Base-by-base conservation (phyloP, 2,113 vertebrate genomes). In the Aptenodytes forsteri region DNA sequence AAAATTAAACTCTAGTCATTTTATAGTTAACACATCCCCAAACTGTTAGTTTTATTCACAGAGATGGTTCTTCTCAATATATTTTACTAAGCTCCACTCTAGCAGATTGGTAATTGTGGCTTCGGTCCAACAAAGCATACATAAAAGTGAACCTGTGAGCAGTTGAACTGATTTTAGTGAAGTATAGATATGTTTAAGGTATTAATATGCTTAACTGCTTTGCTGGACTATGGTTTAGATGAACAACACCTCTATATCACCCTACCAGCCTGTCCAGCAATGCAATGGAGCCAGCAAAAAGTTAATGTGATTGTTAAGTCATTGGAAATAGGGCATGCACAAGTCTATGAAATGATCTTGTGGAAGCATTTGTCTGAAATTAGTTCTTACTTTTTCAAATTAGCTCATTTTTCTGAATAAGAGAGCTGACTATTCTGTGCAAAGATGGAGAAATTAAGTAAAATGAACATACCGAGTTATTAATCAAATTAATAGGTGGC, bases 341-440 rank as follows among this genome's bases (percentile, higher is more conserved):
- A 87, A 80, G 62, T 7, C 65, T 76, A 32, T 42, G 58, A 83
- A 96, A 96, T 73, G 73, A 89, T 90, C 58, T 44, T 65, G 66
- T 87, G 84, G 71, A 94, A 95, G 44, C 70, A 86, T 83, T 97
- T 89, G 70, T 91, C 84, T 95, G 70, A 95, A 96, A 97, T 96
- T 93, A 94, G 75, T 55, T 96, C 83, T 67, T 78, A 62, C 64
- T 89, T 96, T 95, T 97, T 58, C 76, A 91, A 97, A 97, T 90
- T 83, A 95, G 78, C 85, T 97, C 86, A 97, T 97, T 89, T 97
- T 96, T 92, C 65, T 95, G 91, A 89, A 91, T 83, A 85, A 94
- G 76, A 61, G 93, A 86, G 81, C 85, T 96, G 89, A 95, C 47
- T 97, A 34, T 86, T 92, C 81, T 55, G 76, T 76, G 83, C 85